phyloP scores from a whole-genome alignment of 1,140 invertebrate species.

The Heliconius melpomene region DNA sequence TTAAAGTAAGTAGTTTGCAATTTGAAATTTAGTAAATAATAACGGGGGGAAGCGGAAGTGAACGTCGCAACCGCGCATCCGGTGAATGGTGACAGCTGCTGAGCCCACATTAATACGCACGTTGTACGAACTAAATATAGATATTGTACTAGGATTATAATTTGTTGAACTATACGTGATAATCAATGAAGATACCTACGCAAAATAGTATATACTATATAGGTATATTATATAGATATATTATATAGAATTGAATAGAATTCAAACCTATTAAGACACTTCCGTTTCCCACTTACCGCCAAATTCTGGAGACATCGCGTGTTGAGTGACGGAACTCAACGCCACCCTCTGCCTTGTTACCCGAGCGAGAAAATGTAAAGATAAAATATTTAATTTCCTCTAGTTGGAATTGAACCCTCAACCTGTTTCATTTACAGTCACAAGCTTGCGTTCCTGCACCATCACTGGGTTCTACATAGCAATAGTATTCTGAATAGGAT shows the following conservation, averaged over 20 bases:
- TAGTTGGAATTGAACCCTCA: too few species aligned
- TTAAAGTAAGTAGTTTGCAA: not conserved
- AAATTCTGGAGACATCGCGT: too few species aligned
- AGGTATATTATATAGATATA: too few species aligned
- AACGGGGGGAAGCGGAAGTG: conserved; percentile 7
- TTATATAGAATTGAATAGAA: too few species aligned
- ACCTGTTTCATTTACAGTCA: not conserved
- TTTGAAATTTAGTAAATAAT: conserved; percentile 3
- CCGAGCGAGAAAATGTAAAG: too few species aligned
- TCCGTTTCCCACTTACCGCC: too few species aligned
- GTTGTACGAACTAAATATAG: not conserved
- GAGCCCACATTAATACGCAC: conserved; percentile 6
- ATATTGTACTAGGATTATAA: not conserved
- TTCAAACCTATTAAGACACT: too few species aligned
- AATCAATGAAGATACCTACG: too few species aligned
- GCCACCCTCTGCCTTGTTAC: too few species aligned
- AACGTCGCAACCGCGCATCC: conserved; percentile 29
- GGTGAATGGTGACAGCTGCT: conserved; percentile 11
- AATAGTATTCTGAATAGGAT: not conserved
- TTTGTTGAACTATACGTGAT: not conserved
- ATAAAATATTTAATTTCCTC: too few species aligned
- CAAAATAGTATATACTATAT: too few species aligned
- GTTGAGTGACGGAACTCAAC: too few species aligned
- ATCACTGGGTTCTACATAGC: not conserved
- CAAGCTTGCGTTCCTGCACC: not conserved